phyloP scores from a whole-genome alignment of 2,113 vertebrate genomes.

The Petroica traversi region DNA sequence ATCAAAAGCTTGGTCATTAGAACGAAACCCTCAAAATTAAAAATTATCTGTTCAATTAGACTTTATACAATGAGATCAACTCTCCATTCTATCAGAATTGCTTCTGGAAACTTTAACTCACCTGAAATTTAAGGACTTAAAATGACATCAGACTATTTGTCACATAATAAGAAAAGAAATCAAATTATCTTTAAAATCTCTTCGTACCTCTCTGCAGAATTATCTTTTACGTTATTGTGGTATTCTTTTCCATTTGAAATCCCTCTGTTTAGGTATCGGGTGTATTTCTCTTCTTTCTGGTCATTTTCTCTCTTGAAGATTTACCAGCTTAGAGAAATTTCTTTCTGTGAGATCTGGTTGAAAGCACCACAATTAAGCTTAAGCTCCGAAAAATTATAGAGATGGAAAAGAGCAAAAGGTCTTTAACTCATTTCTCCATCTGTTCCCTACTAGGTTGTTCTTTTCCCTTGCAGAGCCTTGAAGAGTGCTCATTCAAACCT shows the following conservation, averaged over 20 bases:
- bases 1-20: neutral
- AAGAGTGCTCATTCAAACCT: neutral
- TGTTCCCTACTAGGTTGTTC: neutral
- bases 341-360: neutral
- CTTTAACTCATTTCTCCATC: neutral
- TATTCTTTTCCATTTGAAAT: neutral
- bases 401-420: neutral
- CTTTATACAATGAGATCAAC: neutral
- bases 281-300: neutral
- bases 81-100: neutral
- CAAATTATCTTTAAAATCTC: neutral
- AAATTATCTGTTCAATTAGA: neutral
- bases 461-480: neutral
- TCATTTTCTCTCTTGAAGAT: neutral
- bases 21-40: neutral
- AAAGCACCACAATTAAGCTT: neutral
- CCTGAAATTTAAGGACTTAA: neutral
- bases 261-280: neutral
- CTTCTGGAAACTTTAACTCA: neutral
- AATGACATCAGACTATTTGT: neutral
- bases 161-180: neutral
- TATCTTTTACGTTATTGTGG: neutral
- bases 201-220: neutral
- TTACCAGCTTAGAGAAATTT: neutral
- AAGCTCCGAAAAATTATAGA: neutral